Percentiles rank a stretch among this genome's conserved stretches.
These are phyloP conservation scores for Biston stratarius DNA, from an alignment of 2,888 invertebrate species.

Conservation along the genomic window DNA sequence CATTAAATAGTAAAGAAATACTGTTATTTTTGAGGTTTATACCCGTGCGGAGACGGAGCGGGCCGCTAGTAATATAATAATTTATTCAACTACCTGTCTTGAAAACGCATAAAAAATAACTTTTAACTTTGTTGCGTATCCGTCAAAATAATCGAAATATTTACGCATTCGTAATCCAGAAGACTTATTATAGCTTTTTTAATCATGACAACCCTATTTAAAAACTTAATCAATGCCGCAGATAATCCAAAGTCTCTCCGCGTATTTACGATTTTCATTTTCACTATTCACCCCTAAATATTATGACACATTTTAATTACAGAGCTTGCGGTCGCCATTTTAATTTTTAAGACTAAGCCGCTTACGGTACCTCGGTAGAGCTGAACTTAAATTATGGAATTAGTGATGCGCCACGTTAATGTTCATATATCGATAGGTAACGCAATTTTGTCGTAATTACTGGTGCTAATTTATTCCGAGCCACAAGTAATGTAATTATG, in stretches of 20 bases:
- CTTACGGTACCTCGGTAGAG: conserved; percentile 66
- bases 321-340: conserved; percentile 66
- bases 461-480: neutral
- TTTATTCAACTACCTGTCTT: too few species aligned
- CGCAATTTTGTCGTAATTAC: neutral
- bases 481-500: neutral
- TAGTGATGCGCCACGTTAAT: conserved; percentile 58
- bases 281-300: conserved; percentile 64
- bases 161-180: conserved; percentile 1
- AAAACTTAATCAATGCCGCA: conserved; percentile 29
- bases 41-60: too few species aligned
- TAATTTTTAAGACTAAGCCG: conserved; percentile 80
- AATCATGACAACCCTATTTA: conserved; percentile 15
- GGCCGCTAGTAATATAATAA: too few species aligned
- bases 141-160: too few species aligned
- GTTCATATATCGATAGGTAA: neutral
- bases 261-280: conserved; percentile 57
- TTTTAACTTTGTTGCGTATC: too few species aligned
- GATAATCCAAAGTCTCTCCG: conserved; percentile 35
- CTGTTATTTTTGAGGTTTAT: too few species aligned
- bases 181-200: conserved; percentile 16
- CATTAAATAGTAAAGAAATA: too few species aligned
- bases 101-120: neutral
- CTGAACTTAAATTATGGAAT: conserved; percentile 64
- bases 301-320: conserved; percentile 83